A percentile compares a stretch with the other conserved stretches of the same genome.
Conservation (phyloP, 2,797 vertebrate species). For the Macropus fuliginosus region DNA sequence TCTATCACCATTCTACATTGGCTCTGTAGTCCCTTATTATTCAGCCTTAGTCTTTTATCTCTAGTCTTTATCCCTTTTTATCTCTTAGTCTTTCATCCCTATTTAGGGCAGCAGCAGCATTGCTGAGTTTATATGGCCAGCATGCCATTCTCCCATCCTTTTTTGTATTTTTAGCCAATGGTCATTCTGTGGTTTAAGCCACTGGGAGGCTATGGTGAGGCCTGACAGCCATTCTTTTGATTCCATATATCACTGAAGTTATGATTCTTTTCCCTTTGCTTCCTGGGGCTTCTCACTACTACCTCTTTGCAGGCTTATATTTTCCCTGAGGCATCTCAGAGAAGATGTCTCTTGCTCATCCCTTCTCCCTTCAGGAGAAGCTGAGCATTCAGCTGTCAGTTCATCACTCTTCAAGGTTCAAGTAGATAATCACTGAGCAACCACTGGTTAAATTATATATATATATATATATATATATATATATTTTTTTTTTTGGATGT, state of each 20-base stretch:
- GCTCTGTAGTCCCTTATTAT: not conserved
- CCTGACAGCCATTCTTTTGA: not conserved
- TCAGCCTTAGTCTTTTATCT: not conserved
- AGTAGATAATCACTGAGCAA: not conserved
- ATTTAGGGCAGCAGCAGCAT: not conserved
- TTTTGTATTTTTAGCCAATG: not conserved
- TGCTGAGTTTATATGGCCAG: not conserved
- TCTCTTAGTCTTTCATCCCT: not conserved
- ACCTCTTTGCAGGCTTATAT: not conserved
- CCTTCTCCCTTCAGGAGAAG: too few species aligned
- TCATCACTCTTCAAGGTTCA: not conserved
- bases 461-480: too few species aligned
- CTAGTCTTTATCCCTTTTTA: not conserved
- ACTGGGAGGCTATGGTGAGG: not conserved
- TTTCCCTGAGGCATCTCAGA: not conserved
- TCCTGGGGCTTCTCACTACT: not conserved
- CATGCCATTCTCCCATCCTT: not conserved
- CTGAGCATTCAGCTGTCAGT: not conserved
- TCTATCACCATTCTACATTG: not conserved
- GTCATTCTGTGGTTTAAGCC: not conserved
- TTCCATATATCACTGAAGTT: not conserved
- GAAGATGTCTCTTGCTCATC: not conserved
- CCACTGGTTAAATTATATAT: not conserved
- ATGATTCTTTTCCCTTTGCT: not conserved
- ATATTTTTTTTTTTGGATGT: not conserved